These are phyloP conservation scores for Misgurnus mizolepis DNA, from an alignment of 2,113 vertebrate genomes.

Conservation along the genomic window DNA sequence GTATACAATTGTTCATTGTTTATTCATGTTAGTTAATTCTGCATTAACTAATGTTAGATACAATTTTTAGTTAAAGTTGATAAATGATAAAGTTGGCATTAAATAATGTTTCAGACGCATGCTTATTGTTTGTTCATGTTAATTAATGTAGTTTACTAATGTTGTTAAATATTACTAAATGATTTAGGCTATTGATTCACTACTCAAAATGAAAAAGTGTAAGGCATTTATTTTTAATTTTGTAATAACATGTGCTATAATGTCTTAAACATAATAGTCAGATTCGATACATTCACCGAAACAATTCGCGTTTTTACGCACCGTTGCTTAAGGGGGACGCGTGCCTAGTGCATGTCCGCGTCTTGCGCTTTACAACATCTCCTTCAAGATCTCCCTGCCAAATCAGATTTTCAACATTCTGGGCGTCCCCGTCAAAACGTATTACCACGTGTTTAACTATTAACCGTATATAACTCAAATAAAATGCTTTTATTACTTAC, in stretches of 20 bases:
- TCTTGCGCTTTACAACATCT: not conserved
- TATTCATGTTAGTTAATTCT: no score
- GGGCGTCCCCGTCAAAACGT: not conserved
- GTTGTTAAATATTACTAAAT: no score
- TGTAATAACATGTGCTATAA: not conserved
- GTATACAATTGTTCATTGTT: no score
- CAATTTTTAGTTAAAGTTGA: no score
- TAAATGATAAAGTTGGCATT: no score
- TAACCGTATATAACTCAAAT: not conserved
- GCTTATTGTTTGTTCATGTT: no score
- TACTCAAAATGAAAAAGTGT: no score
- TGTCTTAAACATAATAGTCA: not conserved
- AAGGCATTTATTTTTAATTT: no score
- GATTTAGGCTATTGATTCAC: not conserved
- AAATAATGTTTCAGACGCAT: no score
- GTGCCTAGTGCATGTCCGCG: not conserved
- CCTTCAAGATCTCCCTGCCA: not conserved
- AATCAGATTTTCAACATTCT: not conserved
- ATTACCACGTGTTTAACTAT: not conserved
- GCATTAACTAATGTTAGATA: no score
- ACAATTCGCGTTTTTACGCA: conserved; percentile 12
- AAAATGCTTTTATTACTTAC: not conserved
- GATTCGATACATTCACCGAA: not conserved
- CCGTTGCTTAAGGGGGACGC: not conserved
- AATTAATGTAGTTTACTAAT: no score